Evolutionary conservation across 2,113 vertebrate species (phyloP), one percentile per base, ranked within the genome.

Genomic region (Pseudorhombus dupliciocellatus): DNA sequence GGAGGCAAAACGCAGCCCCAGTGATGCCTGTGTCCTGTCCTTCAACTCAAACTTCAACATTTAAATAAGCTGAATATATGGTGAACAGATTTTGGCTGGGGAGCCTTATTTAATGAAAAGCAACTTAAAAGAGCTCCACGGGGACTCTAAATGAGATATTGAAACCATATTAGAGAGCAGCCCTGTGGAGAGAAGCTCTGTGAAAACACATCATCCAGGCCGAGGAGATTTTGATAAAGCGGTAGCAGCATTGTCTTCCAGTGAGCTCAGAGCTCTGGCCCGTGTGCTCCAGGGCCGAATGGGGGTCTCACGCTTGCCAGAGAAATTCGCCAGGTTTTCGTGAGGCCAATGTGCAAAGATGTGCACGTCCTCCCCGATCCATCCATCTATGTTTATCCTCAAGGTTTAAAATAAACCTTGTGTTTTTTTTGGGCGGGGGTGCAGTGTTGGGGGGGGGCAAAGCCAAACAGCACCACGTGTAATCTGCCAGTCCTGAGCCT

Each of bases 241-340:
- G 77, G 50, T 57, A 50, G 61, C 66, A 79, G 63, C 66, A 50
- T 34, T n/a, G n/a, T n/a, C n/a, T n/a, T n/a, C n/a, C n/a, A n/a
- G n/a, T n/a, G n/a, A n/a, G n/a, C 37, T 84, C 83, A 84, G 83
- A 77, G 86, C 79, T 84, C 61, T 52, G 64, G 57, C 76, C 65
- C 46, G 66, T 16, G 20, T 55, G 69, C 75, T 55, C 16, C 8
- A 26, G 53, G 48, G 50, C 77, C 56, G 89, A 88, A 90, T 91
- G 88, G 81, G 79, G 59, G 58, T 73, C 77, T 88, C 86, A 84
- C 87, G 84, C 70, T 64, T 68, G 46, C 53, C 69, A 51, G 80
- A 66, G 82, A 89, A 77, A 88, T 88, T 72, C 84, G 66, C 85
- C 84, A 78, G 77, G 63, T 86, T 85, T 58, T 70, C 84, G 88